Evolutionary conservation across 1,140 invertebrate species (phyloP).

Genomic region (Scylla paramamosain): DNA sequence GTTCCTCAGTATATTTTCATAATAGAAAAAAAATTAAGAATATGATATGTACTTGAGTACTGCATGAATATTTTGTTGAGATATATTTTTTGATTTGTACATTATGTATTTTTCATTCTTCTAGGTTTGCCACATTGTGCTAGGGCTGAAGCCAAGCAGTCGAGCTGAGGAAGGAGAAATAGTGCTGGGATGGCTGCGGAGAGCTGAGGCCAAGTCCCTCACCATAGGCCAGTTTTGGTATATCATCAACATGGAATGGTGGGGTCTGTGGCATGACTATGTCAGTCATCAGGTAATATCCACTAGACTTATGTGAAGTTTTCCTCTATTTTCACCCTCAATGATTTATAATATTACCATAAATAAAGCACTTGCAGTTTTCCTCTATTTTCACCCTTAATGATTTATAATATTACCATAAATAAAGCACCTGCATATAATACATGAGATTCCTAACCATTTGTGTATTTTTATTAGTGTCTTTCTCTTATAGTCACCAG

Average conservation of each 20-base stretch:
- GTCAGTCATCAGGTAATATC: constrained; percentile 80
- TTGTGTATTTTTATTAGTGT: background rate
- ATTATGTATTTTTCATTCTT: constrained; percentile 33
- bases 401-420: background rate
- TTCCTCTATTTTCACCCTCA: background rate
- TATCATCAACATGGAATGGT: constrained; percentile 91
- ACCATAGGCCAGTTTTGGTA: constrained; percentile 92
- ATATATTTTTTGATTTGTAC: background rate
- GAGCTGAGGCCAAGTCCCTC: constrained; percentile 88
- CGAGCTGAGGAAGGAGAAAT: constrained; percentile 90
- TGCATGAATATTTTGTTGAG: background rate
- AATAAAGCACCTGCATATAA: no score
- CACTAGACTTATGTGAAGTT: background rate
- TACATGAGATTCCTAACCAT: no score
- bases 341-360: background rate
- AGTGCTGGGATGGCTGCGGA: constrained; percentile 88
- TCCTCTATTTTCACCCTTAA: background rate
- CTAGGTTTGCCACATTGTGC: constrained; percentile 92
- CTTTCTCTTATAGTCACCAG: constrained; percentile 21
- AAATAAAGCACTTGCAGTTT: background rate
- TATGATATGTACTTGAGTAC: background rate
- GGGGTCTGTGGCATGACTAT: constrained; percentile 89
- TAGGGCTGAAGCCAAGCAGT: constrained; percentile 90
- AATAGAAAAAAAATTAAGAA: no score
- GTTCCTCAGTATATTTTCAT: background rate